Base-by-base conservation (phyloP, 2,113 vertebrate species). In the Chascanopsetta lugubris region DNA sequence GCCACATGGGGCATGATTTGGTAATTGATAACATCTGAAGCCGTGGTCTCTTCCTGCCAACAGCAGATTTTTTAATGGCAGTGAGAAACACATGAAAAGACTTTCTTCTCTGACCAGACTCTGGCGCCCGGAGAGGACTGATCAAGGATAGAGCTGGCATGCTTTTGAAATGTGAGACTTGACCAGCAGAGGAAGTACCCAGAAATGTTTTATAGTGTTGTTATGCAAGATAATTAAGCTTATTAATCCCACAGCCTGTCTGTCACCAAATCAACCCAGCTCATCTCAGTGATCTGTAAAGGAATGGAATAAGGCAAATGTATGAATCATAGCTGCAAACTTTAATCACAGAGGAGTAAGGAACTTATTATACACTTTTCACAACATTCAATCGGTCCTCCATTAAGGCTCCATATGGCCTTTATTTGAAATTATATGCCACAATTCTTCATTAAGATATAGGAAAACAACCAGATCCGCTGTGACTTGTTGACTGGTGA, bases 1-100 rank as follows among this genome's bases (percentile, higher is more conserved):
- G 72, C 53, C 78, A 77, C 77, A 81, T 47, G 27, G 68, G 62
- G 56, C 76, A n/a, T n/a, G n/a, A 74, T 62, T 53, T 62, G 75
- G 76, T 72, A 58, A 76, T 71, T 69, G 72, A 62, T 54, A 64
- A 65, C 40, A 68, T 51, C 55, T 63, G 30, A 79, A 79, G 51
- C 72, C 38, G 48, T 26, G 30, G 40, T 46, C 10, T 77, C 38
- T 30, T 54, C 36, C 47, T 79, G 77, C 82, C 79, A 79, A 80
- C 62, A 38, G 25, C 53, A 61, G 24, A n/a, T n/a, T 48, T 65
- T 57, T 73, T 71, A 72, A 69, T 55, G 20, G 61, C 72, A 55
- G 30, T 58, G 67, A 77, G 62, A 68, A 51, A 51, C 56, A 59
- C 70, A 70, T 70, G 68, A 61, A 61, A 72, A 60, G 69, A 42